Evolutionary conservation across 2,797 vertebrate genomes (phyloP), one percentile per base, ranked within the genome.

Genomic region (Adelosebastes latens): DNA sequence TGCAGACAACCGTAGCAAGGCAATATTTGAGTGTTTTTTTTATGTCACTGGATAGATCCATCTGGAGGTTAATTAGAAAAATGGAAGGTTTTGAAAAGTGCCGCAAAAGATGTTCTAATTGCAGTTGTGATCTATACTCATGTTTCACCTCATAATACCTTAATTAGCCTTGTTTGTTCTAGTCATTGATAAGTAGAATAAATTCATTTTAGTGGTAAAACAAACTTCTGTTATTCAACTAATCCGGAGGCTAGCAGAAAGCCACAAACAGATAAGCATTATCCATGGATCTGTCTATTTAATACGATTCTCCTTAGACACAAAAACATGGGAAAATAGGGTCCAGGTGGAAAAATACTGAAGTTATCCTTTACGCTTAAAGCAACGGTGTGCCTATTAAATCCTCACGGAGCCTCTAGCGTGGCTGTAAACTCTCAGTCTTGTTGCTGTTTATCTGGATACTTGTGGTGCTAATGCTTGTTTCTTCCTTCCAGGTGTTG

Each of bases 401-500:
- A 22, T 14, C n/a, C 39, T 77, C 3, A 14, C 3, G 2, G 16
- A 16, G 46, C 7, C 32, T 16, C 9, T 31, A n/a, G 7, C 11
- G 5, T 20, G 60, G 24, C 69, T 61, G n/a, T 8, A 2, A 18
- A 29, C 31, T 34, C 25, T 42, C 4, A 2, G n/a, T 42, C 20
- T 42, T 13, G 20, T 9, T 39, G 9, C 16, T 46, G 20, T 67
- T 53, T 5, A 14, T 75, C 8, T 59, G 32, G 39, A 61, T 63
- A 16, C 25, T 42, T 64, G 8, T 22, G 49, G 5, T 49, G 36
- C 20, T 82, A n/a, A 72, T 34, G 56, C 68, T 34, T 32, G 60
- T 68, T 70, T 78, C 7, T 49, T 76, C 69, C 89, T 3, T 81
- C 32, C 92, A 99, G 98, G 95, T 99, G 69, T 78, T 99, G 49